phyloP scores from a whole-genome alignment of 37 sponge, comb jelly and placozoan species.

The Cliona cf. orientalis region DNA sequence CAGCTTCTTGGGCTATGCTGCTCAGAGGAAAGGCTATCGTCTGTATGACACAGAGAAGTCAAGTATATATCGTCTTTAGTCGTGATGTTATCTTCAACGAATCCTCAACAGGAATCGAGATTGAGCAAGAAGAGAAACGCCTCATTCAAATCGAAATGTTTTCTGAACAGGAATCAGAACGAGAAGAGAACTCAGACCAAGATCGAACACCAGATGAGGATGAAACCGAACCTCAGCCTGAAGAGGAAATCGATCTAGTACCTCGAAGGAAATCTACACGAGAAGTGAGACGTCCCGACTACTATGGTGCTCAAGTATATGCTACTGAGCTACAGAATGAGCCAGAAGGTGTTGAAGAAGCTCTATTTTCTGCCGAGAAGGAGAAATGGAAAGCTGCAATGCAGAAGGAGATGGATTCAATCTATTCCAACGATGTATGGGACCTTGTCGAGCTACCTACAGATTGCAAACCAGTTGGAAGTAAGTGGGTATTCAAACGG shows the following conservation, averaged over 20 bases:
- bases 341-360: constrained; percentile 38
- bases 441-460: constrained; percentile 52
- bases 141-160: neutral
- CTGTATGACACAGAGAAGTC: no score
- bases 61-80: neutral
- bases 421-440: constrained; percentile 59
- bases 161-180: neutral
- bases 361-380: constrained; percentile 28
- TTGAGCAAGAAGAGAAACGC: neutral
- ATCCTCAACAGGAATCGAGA: no score
- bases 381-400: constrained; percentile 42
- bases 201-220: constrained; percentile 1
- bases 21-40: constrained; percentile 46
- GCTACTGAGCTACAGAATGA: neutral
- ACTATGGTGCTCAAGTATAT: constrained; percentile 28
- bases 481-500: constrained; percentile 67
- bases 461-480: constrained; percentile 43
- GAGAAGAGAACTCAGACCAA: neutral
- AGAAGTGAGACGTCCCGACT: constrained; percentile 34
- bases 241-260: neutral
- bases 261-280: constrained; percentile 27
- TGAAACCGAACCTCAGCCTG: neutral
- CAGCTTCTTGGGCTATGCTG: constrained; percentile 44
- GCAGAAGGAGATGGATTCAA: constrained; percentile 62
- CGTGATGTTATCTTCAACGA: neutral